Percentiles rank a stretch among this genome's conserved stretches.
Conservation (phyloP, 2,888 invertebrate genomes). For the Brachyopa scutellaris region DNA sequence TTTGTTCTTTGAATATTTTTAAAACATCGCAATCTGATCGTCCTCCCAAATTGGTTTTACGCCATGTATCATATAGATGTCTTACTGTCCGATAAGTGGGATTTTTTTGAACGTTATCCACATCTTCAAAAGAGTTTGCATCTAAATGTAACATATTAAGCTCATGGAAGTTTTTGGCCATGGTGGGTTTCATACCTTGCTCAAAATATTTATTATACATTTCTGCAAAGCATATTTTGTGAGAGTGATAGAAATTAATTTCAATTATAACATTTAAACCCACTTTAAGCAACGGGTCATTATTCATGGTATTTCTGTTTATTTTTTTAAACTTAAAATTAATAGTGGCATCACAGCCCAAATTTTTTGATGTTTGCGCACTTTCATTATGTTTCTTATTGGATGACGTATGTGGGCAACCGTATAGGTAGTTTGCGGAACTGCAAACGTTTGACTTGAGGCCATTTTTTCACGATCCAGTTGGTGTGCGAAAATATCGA, state of each 20-base stretch:
- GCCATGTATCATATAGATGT: background rate
- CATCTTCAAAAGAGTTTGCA: background rate
- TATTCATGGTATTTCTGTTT: background rate
- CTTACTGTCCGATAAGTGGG: background rate
- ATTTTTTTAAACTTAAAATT: background rate
- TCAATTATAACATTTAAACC: background rate
- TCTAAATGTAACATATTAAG: background rate
- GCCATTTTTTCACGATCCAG: no score
- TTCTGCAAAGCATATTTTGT: background rate
- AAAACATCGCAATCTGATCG: background rate
- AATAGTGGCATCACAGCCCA: background rate
- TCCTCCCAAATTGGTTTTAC: background rate
- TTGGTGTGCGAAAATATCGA: no score
- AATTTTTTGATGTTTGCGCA: no score
- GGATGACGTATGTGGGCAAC: no score
- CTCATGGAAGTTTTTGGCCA: background rate
- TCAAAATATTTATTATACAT: background rate
- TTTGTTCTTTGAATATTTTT: no score
- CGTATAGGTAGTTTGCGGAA: no score
- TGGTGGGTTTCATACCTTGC: no score
- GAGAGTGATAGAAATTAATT: background rate
- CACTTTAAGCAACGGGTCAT: background rate
- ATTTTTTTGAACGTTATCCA: background rate
- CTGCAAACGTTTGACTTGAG: no score
- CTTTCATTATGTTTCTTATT: no score